Evolutionary conservation across 2,797 vertebrate genomes (phyloP).

Genomic region (Botia kubotai): DNA sequence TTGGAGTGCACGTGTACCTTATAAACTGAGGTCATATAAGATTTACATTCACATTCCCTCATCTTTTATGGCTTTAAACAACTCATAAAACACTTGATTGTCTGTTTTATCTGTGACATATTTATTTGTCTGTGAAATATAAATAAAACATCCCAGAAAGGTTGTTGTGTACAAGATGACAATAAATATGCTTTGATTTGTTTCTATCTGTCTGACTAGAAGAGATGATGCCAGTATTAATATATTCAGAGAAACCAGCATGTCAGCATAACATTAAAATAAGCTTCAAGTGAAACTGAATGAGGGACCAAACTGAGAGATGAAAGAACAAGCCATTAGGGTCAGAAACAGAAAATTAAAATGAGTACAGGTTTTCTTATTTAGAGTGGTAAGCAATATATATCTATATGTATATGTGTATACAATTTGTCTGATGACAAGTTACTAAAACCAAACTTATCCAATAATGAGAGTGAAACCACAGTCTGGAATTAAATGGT

Average conservation of each 20-base stretch:
- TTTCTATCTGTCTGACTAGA: not conserved
- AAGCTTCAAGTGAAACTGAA: not conserved
- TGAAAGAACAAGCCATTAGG: not conserved
- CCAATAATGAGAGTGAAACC: too few relatives aligned
- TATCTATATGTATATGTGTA: not conserved
- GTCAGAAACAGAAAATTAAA: not conserved
- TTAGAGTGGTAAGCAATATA: not conserved
- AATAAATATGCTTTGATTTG: not conserved
- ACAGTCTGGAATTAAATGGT: too few relatives aligned
- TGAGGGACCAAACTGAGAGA: not conserved
- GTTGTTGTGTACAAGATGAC: not conserved
- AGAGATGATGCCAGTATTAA: not conserved
- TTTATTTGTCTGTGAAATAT: not conserved
- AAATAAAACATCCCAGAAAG: not conserved
- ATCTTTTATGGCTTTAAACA: constrained; percentile 11
- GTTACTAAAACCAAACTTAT: too few relatives aligned
- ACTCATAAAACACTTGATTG: constrained; percentile 8
- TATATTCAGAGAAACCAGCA: not conserved
- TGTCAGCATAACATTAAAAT: not conserved
- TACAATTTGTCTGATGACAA: not conserved
- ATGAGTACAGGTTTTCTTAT: not conserved
- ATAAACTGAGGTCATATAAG: not conserved
- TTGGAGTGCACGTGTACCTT: not conserved
- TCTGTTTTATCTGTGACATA: constrained; percentile 4
- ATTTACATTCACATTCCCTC: constrained; percentile 23